Evolutionary conservation across 1,140 invertebrate species (phyloP).

Genomic region (Papilio aristodemus): DNA sequence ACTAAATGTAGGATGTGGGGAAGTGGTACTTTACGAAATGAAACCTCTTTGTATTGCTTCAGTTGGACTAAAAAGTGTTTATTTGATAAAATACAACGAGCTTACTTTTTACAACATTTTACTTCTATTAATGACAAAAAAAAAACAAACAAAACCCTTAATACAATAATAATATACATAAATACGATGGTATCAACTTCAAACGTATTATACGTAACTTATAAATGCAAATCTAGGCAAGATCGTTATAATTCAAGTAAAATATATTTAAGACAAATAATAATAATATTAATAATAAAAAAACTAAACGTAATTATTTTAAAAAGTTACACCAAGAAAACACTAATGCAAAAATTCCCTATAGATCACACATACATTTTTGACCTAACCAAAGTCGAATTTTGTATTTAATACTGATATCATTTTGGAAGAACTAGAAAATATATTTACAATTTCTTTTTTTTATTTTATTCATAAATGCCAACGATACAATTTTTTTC

Average conservation of each 20-base stretch:
- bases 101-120: constrained; percentile 81
- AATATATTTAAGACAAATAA: constrained; percentile 68
- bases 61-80: constrained; percentile 81
- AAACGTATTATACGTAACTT: constrained; percentile 75
- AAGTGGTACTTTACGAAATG: constrained; percentile 49
- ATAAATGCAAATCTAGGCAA: constrained; percentile 79
- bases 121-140: constrained; percentile 78
- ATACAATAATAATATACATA: constrained; percentile 80
- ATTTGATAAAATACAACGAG: constrained; percentile 81
- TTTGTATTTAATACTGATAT: constrained; percentile 81
- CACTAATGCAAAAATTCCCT: constrained; percentile 69
- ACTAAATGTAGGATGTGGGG: constrained; percentile 25
- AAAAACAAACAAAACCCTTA: constrained; percentile 79
- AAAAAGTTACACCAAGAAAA: constrained; percentile 71
- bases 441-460: constrained; percentile 75
- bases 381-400: constrained; percentile 78
- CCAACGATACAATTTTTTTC: constrained; percentile 74
- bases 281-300: constrained; percentile 48
- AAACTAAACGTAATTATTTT: constrained; percentile 60
- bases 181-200: constrained; percentile 79
- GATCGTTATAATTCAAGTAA: constrained; percentile 72
- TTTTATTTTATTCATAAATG: constrained; percentile 57
- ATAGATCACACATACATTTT: constrained; percentile 79
- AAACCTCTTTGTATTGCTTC: constrained; percentile 75
- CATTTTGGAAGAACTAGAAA: constrained; percentile 79